These are phyloP conservation scores for Heliconius ismenius DNA, from an alignment of 2,888 invertebrate genomes.

Conservation along the genomic window DNA sequence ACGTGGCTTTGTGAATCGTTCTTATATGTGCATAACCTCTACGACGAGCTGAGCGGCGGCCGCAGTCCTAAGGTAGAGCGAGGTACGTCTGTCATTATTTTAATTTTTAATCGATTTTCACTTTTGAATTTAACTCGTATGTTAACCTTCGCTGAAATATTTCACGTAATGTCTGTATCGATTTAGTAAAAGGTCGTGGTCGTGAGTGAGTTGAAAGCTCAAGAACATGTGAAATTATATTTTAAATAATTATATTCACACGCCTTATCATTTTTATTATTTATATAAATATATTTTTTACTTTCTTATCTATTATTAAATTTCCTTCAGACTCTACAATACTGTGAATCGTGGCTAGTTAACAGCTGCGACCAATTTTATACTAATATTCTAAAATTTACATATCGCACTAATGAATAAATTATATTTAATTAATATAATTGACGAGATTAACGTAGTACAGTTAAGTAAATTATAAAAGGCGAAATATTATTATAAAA, in stretches of 20 bases:
- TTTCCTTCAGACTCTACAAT: not conserved
- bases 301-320: conserved; percentile 4
- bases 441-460: too few species aligned
- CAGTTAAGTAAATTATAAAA: not conserved
- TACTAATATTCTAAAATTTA: not conserved
- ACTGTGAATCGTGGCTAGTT: conserved; percentile 5
- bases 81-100: conserved; percentile 46
- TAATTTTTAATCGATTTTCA: not conserved
- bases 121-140: conserved; percentile 1
- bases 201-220: conserved; percentile 11
- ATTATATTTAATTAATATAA: not conserved
- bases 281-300: not conserved
- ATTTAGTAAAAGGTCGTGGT: not conserved
- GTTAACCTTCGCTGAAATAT: conserved; percentile 4
- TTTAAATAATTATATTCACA: not conserved
- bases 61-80: conserved; percentile 26
- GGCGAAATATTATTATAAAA: not conserved
- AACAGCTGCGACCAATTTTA: conserved; percentile 4
- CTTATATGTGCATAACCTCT: conserved; percentile 52
- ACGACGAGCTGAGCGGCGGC: conserved; percentile 35
- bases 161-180: not conserved
- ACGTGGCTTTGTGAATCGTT: conserved; percentile 69
- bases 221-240: not conserved
- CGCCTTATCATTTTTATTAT: not conserved
- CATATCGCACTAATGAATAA: not conserved